phyloP scores from a whole-genome alignment of 2,888 invertebrate species.

The Coronaproctus castanopsis region DNA sequence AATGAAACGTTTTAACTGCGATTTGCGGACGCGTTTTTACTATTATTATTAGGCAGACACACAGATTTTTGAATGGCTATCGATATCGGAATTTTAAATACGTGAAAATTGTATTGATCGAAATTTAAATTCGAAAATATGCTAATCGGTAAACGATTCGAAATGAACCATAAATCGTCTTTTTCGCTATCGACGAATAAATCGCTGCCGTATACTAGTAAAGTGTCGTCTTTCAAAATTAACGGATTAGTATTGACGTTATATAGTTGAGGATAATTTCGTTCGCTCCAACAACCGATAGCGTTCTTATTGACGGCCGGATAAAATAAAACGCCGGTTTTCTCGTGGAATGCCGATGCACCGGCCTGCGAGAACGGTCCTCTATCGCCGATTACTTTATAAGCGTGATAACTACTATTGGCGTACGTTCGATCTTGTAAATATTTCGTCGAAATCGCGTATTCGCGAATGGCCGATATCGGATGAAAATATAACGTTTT shows the following conservation, averaged over 20 bases:
- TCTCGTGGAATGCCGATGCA: conserved; percentile 45
- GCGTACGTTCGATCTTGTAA: conserved; percentile 49
- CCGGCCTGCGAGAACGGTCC: conserved; percentile 53
- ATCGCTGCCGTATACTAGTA: conserved; percentile 60
- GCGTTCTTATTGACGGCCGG: conserved; percentile 55
- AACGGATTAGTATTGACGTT: conserved; percentile 38
- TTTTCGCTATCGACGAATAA: conserved; percentile 45
- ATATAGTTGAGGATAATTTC: conserved; percentile 36
- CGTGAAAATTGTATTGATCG: background rate
- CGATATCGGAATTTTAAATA: background rate
- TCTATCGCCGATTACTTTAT: conserved; percentile 51
- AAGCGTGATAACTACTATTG: conserved; percentile 47
- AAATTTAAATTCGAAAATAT: background rate
- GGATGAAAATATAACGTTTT: conserved; percentile 55
- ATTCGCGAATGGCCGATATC: conserved; percentile 61
- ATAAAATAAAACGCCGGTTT: conserved; percentile 49
- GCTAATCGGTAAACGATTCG: conserved; percentile 29
- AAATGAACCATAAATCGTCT: conserved; percentile 51
- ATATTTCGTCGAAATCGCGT: conserved; percentile 49
- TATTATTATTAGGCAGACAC: background rate
- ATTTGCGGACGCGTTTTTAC: too few relatives aligned
- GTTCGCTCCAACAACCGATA: conserved; percentile 58
- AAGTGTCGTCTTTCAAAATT: conserved; percentile 38
- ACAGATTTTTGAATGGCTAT: background rate
- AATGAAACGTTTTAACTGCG: too few relatives aligned